Evolutionary conservation across 2,797 vertebrate species (phyloP).

Genomic region (Poeciliopsis turneri): DNA sequence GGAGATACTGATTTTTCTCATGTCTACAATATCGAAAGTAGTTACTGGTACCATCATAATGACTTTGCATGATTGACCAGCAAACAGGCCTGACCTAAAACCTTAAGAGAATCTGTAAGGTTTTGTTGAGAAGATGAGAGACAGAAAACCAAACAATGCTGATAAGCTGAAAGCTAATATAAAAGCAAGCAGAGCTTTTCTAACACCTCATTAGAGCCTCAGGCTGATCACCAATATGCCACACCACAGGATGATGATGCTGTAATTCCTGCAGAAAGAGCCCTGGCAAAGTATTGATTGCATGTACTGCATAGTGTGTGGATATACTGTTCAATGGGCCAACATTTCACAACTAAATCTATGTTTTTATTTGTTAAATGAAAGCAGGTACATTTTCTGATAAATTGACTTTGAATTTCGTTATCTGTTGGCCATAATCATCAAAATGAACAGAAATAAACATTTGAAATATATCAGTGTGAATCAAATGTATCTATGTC

Average conservation of each 20-base stretch:
- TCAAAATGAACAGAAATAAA: not conserved
- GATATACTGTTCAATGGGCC: not conserved
- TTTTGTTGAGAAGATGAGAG: not conserved
- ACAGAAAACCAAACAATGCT: not conserved
- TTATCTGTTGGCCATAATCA: not conserved
- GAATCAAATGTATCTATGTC: not conserved
- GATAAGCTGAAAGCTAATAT: not conserved
- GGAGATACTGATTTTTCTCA: not conserved
- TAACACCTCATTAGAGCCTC: not conserved
- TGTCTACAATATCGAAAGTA: not conserved
- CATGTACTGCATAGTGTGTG: not conserved
- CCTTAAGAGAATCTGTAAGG: not conserved
- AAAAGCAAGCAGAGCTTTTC: not conserved
- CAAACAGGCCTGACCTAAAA: not conserved
- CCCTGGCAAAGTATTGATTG: not conserved
- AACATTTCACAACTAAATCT: not conserved
- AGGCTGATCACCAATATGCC: not conserved
- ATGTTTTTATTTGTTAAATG: not conserved
- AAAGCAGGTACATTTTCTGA: not conserved
- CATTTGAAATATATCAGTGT: not conserved
- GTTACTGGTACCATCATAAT: not conserved
- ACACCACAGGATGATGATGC: not conserved
- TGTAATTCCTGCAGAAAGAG: not conserved
- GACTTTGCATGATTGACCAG: not conserved
- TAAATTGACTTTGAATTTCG: not conserved